A percentile compares a stretch with the other conserved stretches of the same genome.
Conservation (phyloP, 2,888 invertebrate genomes). For the Pollenia amentaria region DNA sequence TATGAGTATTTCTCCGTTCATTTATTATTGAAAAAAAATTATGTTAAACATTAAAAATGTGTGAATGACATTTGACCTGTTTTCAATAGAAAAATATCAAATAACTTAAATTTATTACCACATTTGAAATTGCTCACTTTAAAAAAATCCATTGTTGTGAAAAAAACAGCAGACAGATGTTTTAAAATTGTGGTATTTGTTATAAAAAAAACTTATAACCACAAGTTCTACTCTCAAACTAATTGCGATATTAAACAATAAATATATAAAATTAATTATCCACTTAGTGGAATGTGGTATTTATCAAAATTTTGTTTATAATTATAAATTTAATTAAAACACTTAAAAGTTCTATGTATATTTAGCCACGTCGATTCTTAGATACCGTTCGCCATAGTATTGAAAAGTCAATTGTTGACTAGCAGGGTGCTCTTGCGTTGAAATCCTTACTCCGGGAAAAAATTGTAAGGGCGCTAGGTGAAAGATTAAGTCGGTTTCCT, state of each 20-base stretch:
- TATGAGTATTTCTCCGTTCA: too few species aligned
- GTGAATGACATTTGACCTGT: too few species aligned
- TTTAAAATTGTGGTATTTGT: neutral
- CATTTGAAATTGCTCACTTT: neutral
- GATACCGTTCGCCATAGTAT: too few species aligned
- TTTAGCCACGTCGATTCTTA: too few species aligned
- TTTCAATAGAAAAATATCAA: neutral
- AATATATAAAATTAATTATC: slow-evolving; percentile 7
- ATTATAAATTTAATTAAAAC: too few species aligned
- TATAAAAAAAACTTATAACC: neutral
- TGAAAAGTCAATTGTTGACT: too few species aligned
- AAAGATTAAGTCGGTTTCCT: too few species aligned
- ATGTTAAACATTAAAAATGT: neutral
- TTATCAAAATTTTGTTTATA: neutral
- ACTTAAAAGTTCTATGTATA: too few species aligned
- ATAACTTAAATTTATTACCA: neutral
- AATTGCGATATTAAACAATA: neutral
- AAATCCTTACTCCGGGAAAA: too few species aligned
- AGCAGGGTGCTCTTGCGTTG: too few species aligned
- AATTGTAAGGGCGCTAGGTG: too few species aligned
- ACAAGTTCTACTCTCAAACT: neutral
- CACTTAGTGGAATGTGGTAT: neutral
- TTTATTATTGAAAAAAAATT: neutral
- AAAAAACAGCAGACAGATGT: neutral
- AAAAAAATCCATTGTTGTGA: neutral